Evolutionary conservation across 2,113 vertebrate genomes (phyloP).

Genomic region (Polyodon spathula): DNA sequence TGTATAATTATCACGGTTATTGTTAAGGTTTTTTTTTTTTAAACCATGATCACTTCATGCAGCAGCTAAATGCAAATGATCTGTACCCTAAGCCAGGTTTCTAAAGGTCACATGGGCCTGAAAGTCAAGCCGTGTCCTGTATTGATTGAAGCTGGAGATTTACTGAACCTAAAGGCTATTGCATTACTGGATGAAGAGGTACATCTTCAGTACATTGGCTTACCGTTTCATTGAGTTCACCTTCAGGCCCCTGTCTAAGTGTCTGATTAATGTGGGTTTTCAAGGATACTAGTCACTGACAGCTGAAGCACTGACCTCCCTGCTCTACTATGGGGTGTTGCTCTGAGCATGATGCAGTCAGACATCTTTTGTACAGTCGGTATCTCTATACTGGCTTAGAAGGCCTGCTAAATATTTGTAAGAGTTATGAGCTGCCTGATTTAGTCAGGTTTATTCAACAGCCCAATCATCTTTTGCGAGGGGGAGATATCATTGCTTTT

Average conservation of each 20-base stretch:
- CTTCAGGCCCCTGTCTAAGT: neutral
- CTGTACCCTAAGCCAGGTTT: conserved; percentile 31
- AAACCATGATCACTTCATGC: conserved; percentile 6
- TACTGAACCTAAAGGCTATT: conserved; percentile 7
- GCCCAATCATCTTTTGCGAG: no score
- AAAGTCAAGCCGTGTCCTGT: neutral
- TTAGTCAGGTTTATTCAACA: no score
- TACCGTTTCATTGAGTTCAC: neutral
- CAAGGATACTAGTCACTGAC: neutral
- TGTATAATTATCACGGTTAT: neutral
- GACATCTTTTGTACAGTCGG: neutral
- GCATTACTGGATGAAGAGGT: conserved; percentile 21
- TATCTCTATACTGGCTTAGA: no score
- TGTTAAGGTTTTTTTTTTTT: neutral
- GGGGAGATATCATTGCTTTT: no score
- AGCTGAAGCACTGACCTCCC: conserved; percentile 22
- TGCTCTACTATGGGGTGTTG: conserved; percentile 24
- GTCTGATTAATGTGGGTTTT: conserved; percentile 8
- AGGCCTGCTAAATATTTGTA: no score
- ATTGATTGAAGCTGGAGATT: conserved; percentile 22
- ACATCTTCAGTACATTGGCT: neutral
- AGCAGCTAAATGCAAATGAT: conserved; percentile 45
- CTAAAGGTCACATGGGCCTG: conserved; percentile 5
- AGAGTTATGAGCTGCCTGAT: no score
- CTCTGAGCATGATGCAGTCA: conserved; percentile 16